These are phyloP conservation scores for Rhaphigaster nebulosa DNA, from an alignment of 2,888 invertebrate species.

Conservation along the genomic window DNA sequence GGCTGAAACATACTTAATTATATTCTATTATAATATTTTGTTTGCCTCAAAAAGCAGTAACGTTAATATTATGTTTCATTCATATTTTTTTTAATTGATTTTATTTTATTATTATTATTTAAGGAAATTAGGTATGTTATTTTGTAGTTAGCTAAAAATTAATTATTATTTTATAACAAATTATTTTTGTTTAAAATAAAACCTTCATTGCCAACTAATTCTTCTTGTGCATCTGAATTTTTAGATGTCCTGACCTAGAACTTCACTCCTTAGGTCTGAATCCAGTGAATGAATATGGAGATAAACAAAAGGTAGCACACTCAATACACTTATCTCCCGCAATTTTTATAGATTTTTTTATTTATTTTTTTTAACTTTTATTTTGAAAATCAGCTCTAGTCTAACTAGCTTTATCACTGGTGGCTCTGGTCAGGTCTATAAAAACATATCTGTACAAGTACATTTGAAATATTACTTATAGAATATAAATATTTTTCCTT, in stretches of 20 bases:
- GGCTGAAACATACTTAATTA: background rate
- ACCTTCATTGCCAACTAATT: background rate
- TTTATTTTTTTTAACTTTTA: background rate
- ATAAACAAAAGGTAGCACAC: constrained; percentile 9
- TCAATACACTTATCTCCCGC: background rate
- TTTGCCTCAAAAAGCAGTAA: background rate
- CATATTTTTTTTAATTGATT: too few species aligned
- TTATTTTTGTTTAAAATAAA: constrained; percentile 1
- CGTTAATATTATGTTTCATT: too few species aligned
- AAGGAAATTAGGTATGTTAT: too few species aligned
- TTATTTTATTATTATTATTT: too few species aligned
- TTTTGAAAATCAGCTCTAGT: background rate
- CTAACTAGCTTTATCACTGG: background rate
- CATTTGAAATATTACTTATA: background rate
- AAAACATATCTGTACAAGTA: background rate
- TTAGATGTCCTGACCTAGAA: constrained; percentile 47
- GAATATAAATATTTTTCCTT: background rate
- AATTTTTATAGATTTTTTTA: background rate
- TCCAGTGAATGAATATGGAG: background rate
- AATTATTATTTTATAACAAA: background rate
- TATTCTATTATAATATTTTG: background rate
- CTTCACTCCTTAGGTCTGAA: constrained; percentile 56
- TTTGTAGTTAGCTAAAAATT: too few species aligned
- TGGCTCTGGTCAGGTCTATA: background rate
- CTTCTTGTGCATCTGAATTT: background rate